Conservation (phyloP, 2,888 invertebrate species). For the Cosmopolites sordidus region DNA sequence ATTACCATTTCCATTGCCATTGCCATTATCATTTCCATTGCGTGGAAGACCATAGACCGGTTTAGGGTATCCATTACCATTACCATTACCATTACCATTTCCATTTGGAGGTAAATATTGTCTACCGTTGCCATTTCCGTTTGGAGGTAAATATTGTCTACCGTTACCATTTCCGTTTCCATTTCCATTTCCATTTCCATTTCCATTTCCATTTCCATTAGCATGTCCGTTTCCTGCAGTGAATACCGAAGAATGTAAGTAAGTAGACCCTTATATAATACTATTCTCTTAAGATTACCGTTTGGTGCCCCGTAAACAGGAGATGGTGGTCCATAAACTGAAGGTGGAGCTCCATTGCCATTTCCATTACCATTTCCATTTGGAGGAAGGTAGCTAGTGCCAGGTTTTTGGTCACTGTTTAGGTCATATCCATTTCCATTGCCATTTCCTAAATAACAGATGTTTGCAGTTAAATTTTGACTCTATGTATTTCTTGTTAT, state of each 20-base stretch:
- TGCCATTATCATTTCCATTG: slow-evolving; percentile 29
- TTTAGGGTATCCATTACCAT: slow-evolving; percentile 30
- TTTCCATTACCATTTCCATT: slow-evolving; percentile 35
- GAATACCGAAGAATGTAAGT: neutral
- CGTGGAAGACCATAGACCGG: slow-evolving; percentile 48
- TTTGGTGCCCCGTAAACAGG: slow-evolving; percentile 37
- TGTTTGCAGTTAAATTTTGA: too few relatives aligned
- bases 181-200: slow-evolving; percentile 29
- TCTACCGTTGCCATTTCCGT: slow-evolving; percentile 24
- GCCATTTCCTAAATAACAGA: slow-evolving; percentile 2
- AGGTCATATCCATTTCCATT: slow-evolving; percentile 32
- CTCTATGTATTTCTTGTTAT: too few relatives aligned
- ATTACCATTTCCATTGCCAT: slow-evolving; percentile 19
- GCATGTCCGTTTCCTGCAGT: slow-evolving; percentile 26
- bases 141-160: slow-evolving; percentile 28
- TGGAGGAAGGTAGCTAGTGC: slow-evolving; percentile 39
- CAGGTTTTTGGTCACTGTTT: slow-evolving; percentile 37
- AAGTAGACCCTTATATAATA: too few relatives aligned
- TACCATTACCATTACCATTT: slow-evolving; percentile 19
- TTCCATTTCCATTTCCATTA: slow-evolving; percentile 29
- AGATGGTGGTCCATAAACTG: slow-evolving; percentile 8
- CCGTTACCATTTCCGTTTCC: slow-evolving; percentile 27
- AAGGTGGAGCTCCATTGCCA: slow-evolving; percentile 21
- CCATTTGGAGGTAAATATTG: slow-evolving; percentile 22
- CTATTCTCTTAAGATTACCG: slow-evolving; percentile 27